Base-by-base conservation (phyloP, 2,888 invertebrate species). In the Macrophya annulata region DNA sequence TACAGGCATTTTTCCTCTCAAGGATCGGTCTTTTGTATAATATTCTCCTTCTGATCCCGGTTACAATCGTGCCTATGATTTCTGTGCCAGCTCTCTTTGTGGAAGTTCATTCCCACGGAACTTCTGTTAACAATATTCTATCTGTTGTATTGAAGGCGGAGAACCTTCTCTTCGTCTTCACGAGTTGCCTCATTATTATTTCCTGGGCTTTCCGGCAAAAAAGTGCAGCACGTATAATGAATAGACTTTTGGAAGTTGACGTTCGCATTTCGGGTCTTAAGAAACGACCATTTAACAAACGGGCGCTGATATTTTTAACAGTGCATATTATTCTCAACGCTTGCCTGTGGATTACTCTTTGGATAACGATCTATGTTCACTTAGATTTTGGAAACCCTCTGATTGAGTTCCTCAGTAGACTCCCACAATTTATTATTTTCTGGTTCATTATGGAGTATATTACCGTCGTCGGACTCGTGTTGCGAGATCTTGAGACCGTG, bases 321-420 rank as follows among this genome's bases (percentile, higher is more conserved):
- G 2, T 25, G 9, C 62, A 62, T 10, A 12, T 62, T 21, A 21
- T 62, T 12, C 21, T 62, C 21, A 62, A 62, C 62, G 1, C 4
- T 25, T 62, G 21, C 12, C 25, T 62, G 25, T 62, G 62, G 62
- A 25, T 62, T 4, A 25, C 62, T 2, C 25, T 2, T 62, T 25
- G 10, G 62, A 10, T 10, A 10, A 15, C 10, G 25, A 8, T 21
- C 21, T 10, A 25, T 12, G 10, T 2, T 25, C 9, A 62, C 62
- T 4, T 21, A n/a, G 0, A 25, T 0, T 8, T 12, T 3, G 0
- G 10, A 0, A n/a, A n/a, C n/a, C 25, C 9, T 10, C n/a, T 3
- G 25, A 9, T 3, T 9, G 4, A 25, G 25, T 62, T 25, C 25
- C 10, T 62, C 62, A 4, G n/a, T n/a, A 4, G 3, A 12, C 21